These are phyloP conservation scores for Noctua janthe DNA, from an alignment of 2,888 invertebrate genomes.

Conservation along the genomic window DNA sequence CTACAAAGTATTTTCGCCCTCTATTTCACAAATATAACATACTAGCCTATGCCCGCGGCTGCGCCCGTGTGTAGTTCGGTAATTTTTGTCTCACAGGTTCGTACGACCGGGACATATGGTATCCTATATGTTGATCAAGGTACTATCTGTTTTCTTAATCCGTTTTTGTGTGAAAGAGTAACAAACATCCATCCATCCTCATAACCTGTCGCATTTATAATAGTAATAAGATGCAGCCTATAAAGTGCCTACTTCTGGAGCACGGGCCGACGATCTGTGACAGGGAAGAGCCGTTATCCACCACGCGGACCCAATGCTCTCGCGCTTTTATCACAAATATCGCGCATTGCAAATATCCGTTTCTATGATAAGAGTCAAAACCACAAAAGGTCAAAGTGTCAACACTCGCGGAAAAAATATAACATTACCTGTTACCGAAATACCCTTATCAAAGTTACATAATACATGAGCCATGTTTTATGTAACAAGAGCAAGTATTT, in stretches of 20 bases:
- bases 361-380: conserved; percentile 5
- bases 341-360: neutral
- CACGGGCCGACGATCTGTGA: neutral
- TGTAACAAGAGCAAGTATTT: conserved; percentile 34
- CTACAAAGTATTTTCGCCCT: neutral
- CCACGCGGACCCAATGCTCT: neutral
- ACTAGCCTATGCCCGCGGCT: neutral
- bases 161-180: neutral
- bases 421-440: conserved; percentile 37
- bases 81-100: neutral
- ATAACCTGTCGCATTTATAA: neutral
- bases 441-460: conserved; percentile 40
- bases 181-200: neutral
- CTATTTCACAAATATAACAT: conserved; percentile 3
- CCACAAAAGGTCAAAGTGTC: conserved; percentile 11
- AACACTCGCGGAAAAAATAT: conserved; percentile 6
- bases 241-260: neutral
- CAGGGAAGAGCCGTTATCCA: neutral
- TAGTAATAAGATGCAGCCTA: neutral
- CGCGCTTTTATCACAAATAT: neutral
- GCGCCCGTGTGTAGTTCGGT: neutral
- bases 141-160: neutral
- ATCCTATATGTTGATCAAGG: neutral
- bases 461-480: conserved; percentile 28
- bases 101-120: neutral